These are phyloP conservation scores for Diglossa cyanea DNA, from an alignment of 2,797 vertebrate species.

Conservation along the genomic window DNA sequence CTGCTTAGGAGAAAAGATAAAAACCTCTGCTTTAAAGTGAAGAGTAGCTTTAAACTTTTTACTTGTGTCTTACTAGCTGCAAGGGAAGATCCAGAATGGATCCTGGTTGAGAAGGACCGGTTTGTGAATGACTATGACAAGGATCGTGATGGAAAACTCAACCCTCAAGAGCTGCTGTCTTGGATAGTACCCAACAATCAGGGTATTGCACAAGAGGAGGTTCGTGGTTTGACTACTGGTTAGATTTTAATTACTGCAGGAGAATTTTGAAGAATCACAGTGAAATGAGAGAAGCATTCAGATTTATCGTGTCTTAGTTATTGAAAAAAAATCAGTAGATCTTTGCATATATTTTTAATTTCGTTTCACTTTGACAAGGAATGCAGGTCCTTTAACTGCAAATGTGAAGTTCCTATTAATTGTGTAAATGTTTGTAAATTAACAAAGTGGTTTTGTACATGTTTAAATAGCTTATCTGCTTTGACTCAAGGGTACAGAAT, in stretches of 20 bases:
- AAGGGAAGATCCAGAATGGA: constrained; percentile 89
- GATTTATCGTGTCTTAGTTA: not conserved
- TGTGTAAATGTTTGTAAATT: not conserved
- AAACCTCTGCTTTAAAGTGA: not conserved
- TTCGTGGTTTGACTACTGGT: constrained; percentile 43
- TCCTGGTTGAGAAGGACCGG: constrained; percentile 90
- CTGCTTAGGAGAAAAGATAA: not conserved
- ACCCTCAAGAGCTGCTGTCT: constrained; percentile 87
- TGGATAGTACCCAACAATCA: constrained; percentile 96
- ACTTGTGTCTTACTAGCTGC: constrained; percentile 68
- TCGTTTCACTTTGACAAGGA: not conserved
- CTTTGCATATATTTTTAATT: not conserved
- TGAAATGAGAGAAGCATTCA: not conserved
- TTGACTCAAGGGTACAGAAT: not conserved
- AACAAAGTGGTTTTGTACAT: not conserved
- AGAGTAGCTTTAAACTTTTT: not conserved
- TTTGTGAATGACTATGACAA: constrained; percentile 94
- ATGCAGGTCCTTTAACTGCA: not conserved
- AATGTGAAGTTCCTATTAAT: not conserved
- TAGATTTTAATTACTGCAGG: not conserved
- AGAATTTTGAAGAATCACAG: not conserved
- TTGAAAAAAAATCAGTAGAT: not conserved
- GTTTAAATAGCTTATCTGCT: not conserved
- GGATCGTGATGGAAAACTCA: constrained; percentile 85
- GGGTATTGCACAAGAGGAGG: constrained; percentile 93